These are phyloP conservation scores for Agrochola macilenta DNA, from an alignment of 2,888 invertebrate genomes.

Conservation along the genomic window DNA sequence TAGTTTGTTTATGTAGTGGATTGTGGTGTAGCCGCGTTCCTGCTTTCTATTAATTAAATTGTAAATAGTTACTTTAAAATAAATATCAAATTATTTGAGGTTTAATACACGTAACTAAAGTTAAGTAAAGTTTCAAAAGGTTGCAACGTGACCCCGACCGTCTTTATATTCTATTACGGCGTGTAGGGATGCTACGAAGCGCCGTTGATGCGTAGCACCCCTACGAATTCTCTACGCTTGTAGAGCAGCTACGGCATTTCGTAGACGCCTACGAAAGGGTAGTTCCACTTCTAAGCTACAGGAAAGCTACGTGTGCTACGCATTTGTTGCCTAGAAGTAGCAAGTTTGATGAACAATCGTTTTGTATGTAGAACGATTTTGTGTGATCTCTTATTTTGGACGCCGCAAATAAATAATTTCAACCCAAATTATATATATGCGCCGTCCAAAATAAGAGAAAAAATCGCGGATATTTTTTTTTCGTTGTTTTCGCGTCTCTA, in stretches of 20 bases:
- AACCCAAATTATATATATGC: background rate
- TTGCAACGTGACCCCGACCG: background rate
- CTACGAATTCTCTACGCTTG: constrained; percentile 24
- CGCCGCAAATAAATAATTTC: no score
- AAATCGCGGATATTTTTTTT: background rate
- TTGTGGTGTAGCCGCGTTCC: no score
- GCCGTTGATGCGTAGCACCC: constrained; percentile 25
- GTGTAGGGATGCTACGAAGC: constrained; percentile 4
- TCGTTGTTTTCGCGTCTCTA: background rate
- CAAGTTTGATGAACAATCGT: background rate
- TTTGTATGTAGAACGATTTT: background rate
- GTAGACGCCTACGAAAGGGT: constrained; percentile 44
- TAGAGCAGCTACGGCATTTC: constrained; percentile 34
- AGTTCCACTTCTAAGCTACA: constrained; percentile 16
- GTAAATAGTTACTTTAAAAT: background rate
- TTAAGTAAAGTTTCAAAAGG: background rate
- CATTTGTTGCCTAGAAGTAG: background rate
- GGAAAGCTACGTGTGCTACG: constrained; percentile 13
- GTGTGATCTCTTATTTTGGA: no score
- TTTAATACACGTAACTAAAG: background rate
- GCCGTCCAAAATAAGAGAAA: background rate
- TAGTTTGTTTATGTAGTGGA: background rate
- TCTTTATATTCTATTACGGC: background rate
- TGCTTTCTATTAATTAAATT: background rate
- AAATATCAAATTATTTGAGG: background rate